Conservation (phyloP, 2,888 invertebrate species). For the Sphaerophoria rueppellii region DNA sequence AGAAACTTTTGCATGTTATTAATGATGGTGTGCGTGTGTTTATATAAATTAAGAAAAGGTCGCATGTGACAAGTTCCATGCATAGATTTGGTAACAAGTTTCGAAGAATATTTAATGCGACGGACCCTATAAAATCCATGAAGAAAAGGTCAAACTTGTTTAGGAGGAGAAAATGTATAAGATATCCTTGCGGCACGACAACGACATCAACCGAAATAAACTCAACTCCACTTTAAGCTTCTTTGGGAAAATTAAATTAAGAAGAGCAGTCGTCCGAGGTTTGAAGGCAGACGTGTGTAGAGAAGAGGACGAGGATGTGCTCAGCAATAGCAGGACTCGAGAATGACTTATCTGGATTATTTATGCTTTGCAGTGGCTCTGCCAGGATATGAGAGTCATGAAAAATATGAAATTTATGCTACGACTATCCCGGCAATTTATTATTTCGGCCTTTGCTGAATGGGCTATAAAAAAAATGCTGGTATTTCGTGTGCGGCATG, state of each 20-base stretch:
- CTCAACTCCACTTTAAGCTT: slow-evolving; percentile 42
- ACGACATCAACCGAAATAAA: not conserved
- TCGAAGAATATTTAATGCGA: slow-evolving; percentile 1
- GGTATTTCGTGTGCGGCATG: not conserved
- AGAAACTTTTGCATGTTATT: not conserved
- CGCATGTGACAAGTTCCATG: slow-evolving; percentile 10
- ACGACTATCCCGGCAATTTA: slow-evolving; percentile 60
- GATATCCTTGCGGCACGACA: no score
- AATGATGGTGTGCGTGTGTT: slow-evolving; percentile 1
- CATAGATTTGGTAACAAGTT: not conserved
- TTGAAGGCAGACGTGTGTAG: not conserved
- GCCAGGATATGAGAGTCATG: slow-evolving; percentile 70
- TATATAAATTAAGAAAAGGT: slow-evolving; percentile 29
- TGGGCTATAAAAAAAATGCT: slow-evolving; percentile 41
- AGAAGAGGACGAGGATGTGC: slow-evolving; percentile 26
- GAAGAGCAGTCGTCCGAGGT: slow-evolving; percentile 11
- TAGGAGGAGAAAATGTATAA: slow-evolving; percentile 4
- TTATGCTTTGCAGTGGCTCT: slow-evolving; percentile 66
- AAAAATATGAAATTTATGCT: slow-evolving; percentile 73
- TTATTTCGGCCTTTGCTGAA: slow-evolving; percentile 64
- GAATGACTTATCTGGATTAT: slow-evolving; percentile 72
- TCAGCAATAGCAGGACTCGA: slow-evolving; percentile 7
- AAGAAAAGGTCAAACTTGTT: slow-evolving; percentile 26
- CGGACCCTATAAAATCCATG: slow-evolving; percentile 11
- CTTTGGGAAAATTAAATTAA: slow-evolving; percentile 57